Evolutionary conservation across 1,140 invertebrate genomes (phyloP).

Genomic region (Drosophila azteca): DNA sequence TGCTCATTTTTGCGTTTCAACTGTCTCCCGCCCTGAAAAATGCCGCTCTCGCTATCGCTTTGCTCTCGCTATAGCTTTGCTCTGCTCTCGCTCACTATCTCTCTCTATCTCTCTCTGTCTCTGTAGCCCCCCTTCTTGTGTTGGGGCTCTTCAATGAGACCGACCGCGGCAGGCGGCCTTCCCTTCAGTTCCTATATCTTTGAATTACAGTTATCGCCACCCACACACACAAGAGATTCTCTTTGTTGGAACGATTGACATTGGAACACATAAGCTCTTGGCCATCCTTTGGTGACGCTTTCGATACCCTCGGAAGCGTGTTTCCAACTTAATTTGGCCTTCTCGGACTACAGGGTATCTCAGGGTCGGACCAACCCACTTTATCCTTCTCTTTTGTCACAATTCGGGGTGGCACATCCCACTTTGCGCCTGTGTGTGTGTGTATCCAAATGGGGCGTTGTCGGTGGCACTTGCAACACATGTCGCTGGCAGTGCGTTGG

Average conservation of each 20-base stretch:
- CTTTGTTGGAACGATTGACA: conserved; percentile 27
- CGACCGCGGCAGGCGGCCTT: conserved; percentile 23
- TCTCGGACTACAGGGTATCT: too few relatives aligned
- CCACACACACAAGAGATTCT: too few relatives aligned
- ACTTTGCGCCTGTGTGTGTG: conserved; percentile 2
- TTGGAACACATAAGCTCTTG: conserved; percentile 22
- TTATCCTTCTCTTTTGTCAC: conserved; percentile 1
- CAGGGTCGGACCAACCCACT: too few relatives aligned
- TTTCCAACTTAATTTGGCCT: too few relatives aligned
- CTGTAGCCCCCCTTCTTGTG: neutral
- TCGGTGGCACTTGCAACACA: conserved; percentile 43
- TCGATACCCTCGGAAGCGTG: too few relatives aligned
- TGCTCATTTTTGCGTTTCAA: too few relatives aligned
- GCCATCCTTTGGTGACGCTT: too few relatives aligned
- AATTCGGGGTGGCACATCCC: conserved; percentile 11
- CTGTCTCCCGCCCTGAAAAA: conserved; percentile 11
- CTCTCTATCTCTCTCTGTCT: conserved; percentile 16
- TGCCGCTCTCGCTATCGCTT: conserved; percentile 6
- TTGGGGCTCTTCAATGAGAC: conserved; percentile 9
- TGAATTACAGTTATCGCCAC: too few relatives aligned
- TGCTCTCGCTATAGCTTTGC: conserved; percentile 23
- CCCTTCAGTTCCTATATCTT: neutral
- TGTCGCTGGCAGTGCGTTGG: conserved; percentile 36
- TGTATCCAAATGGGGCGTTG: conserved; percentile 53
- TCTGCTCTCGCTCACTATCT: conserved; percentile 25